Conservation (phyloP, 2,113 vertebrate species). For the Arizona elegans region DNA sequence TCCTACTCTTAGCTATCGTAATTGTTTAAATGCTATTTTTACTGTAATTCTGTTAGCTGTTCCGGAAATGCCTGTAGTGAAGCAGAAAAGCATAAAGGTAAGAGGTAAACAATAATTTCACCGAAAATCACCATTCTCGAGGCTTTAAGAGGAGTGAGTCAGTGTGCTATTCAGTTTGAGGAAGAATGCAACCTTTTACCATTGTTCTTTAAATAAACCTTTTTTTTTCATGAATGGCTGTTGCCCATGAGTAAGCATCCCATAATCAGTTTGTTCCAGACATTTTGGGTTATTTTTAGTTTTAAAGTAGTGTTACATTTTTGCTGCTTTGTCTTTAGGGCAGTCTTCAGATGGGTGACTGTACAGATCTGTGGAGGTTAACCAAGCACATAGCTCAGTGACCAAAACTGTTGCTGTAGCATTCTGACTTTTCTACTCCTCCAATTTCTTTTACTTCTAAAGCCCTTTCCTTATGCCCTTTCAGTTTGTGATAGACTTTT, state of each 20-base stretch:
- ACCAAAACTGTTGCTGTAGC: neutral
- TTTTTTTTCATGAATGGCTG: conserved; percentile 5
- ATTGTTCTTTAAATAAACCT: neutral
- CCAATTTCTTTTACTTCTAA: neutral
- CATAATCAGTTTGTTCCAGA: conserved; percentile 24
- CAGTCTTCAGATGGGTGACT: neutral
- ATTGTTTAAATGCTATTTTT: neutral
- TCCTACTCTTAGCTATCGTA: neutral
- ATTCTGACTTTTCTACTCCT: neutral
- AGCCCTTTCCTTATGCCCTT: neutral
- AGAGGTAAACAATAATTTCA: neutral
- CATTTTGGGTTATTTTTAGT: conserved; percentile 12
- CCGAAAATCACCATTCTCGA: neutral
- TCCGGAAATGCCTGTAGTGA: neutral
- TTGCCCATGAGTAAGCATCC: conserved; percentile 23
- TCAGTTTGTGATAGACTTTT: neutral
- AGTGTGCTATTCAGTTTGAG: neutral
- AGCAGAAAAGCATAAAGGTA: neutral
- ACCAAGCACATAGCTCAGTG: neutral
- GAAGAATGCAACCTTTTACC: neutral
- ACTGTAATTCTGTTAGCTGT: neutral
- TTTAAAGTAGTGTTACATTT: neutral
- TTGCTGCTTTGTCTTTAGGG: neutral
- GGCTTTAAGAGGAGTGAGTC: conserved; percentile 1
- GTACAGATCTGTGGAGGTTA: neutral